These are phyloP conservation scores for Drosophila conformis DNA, from an alignment of 2,888 invertebrate species.

Conservation along the genomic window DNA sequence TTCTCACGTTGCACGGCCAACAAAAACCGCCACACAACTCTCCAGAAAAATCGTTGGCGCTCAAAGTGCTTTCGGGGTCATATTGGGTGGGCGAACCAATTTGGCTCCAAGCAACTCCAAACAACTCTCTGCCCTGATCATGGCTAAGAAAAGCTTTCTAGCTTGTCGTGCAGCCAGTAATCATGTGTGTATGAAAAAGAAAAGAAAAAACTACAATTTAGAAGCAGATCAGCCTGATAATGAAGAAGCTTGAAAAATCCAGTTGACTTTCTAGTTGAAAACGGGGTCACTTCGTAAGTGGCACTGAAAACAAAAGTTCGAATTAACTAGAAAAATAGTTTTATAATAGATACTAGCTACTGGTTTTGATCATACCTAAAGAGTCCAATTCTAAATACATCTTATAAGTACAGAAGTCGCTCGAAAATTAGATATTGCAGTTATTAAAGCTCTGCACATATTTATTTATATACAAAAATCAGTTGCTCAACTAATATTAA, in stretches of 20 bases:
- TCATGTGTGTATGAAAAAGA: not conserved
- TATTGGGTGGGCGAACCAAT: slow-evolving; percentile 32
- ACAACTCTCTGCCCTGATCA: slow-evolving; percentile 10
- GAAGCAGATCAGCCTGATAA: slow-evolving; percentile 1
- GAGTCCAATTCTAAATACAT: not conserved
- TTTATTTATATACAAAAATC: not conserved
- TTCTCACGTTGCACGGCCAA: slow-evolving; percentile 68
- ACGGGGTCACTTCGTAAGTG: not conserved
- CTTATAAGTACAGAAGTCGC: not conserved
- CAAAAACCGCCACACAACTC: slow-evolving; percentile 8
- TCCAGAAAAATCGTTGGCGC: slow-evolving; percentile 8
- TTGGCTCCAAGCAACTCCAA: slow-evolving; percentile 3
- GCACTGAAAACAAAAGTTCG: slow-evolving; percentile 12
- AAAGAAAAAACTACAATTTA: not conserved
- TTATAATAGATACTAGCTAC: not conserved
- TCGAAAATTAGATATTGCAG: not conserved
- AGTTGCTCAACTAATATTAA: not conserved
- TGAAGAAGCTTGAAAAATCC: slow-evolving; percentile 4
- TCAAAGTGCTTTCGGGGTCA: slow-evolving; percentile 44
- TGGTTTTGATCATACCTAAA: not conserved
- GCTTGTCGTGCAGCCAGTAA: slow-evolving; percentile 21
- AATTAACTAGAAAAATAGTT: not conserved
- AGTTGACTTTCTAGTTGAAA: slow-evolving; percentile 10
- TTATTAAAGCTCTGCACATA: too few species aligned
- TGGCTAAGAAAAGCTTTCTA: slow-evolving; percentile 26